A percentile compares a stretch with the other conserved stretches of the same genome.
Conservation (phyloP, 1,140 invertebrate genomes). For the Sitophilus oryzae region DNA sequence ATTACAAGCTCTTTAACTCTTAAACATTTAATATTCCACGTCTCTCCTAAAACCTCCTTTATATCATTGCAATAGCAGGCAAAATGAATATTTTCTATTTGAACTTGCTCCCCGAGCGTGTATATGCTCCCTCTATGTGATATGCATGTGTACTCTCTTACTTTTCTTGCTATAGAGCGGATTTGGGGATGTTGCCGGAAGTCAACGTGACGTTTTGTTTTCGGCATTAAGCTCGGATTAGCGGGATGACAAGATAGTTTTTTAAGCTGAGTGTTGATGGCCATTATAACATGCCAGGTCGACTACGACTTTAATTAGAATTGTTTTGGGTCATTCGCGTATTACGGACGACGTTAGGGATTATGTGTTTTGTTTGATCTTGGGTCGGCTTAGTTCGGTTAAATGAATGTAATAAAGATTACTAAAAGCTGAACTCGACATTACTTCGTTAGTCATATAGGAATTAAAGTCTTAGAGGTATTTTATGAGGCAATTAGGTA, state of each 20-base stretch:
- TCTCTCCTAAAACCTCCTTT: slow-evolving; percentile 18
- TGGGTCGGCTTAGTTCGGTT: not conserved
- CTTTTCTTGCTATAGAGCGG: slow-evolving; percentile 5
- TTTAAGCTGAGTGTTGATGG: not conserved
- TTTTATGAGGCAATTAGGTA: too few species aligned
- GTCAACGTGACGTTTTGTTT: slow-evolving; percentile 1
- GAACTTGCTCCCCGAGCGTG: too few species aligned
- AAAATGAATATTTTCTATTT: slow-evolving; percentile 44
- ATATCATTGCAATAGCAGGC: slow-evolving; percentile 40
- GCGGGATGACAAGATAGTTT: slow-evolving; percentile 2
- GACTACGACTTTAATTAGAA: not conserved
- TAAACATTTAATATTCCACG: too few species aligned
- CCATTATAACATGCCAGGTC: not conserved
- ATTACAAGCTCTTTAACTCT: too few species aligned
- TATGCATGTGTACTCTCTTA: slow-evolving; percentile 8
- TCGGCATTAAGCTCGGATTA: slow-evolving; percentile 1
- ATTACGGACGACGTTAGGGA: not conserved
- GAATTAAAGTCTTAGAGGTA: too few species aligned
- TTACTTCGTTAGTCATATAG: too few species aligned
- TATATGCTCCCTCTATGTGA: too few species aligned
- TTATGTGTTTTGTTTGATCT: not conserved
- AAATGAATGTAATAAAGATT: too few species aligned
- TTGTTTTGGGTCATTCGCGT: not conserved
- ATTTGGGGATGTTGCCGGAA: not conserved
- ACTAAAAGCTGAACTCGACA: too few species aligned